A percentile compares a stretch with the other conserved stretches of the same genome.
phyloP scores from a whole-genome alignment of 2,113 vertebrate genomes.

The Xenopus laevis region DNA sequence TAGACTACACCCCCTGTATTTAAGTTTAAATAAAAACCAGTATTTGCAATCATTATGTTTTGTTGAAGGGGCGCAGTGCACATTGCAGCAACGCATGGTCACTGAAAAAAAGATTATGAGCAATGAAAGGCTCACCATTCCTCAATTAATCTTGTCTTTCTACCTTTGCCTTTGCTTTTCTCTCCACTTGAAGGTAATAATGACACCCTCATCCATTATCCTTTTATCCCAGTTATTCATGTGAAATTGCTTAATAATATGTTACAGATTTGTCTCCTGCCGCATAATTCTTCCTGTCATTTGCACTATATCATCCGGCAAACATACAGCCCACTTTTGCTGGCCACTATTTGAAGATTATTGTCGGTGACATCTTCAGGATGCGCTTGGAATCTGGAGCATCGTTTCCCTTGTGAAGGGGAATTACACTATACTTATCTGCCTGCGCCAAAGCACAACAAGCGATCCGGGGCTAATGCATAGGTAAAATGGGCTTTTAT shows the following conservation, averaged over 20 bases:
- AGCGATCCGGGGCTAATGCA: slow-evolving; percentile 82
- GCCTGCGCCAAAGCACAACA: slow-evolving; percentile 94
- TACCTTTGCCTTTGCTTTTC: slow-evolving; percentile 88
- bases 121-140: slow-evolving; percentile 87
- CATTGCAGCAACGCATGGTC: slow-evolving; percentile 55
- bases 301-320: slow-evolving; percentile 88
- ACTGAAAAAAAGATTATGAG: slow-evolving; percentile 69
- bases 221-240: slow-evolving; percentile 95
- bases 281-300: slow-evolving; percentile 95
- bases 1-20: too few species aligned
- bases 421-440: slow-evolving; percentile 95
- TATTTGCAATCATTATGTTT: too few species aligned
- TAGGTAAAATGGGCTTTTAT: slow-evolving; percentile 93
- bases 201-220: slow-evolving; percentile 96
- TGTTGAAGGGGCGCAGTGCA: too few species aligned
- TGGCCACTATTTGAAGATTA: slow-evolving; percentile 91
- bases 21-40: too few species aligned
- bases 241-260: slow-evolving; percentile 95
- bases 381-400: slow-evolving; percentile 83
- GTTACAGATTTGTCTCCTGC: slow-evolving; percentile 92
- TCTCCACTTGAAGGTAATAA: slow-evolving; percentile 87
- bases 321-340: slow-evolving; percentile 84
- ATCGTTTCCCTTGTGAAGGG: slow-evolving; percentile 81
- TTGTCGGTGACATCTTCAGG: slow-evolving; percentile 90
- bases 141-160: slow-evolving; percentile 97